Evolutionary conservation across 2,113 vertebrate genomes (phyloP).

Genomic region (Oenanthe oenanthe): DNA sequence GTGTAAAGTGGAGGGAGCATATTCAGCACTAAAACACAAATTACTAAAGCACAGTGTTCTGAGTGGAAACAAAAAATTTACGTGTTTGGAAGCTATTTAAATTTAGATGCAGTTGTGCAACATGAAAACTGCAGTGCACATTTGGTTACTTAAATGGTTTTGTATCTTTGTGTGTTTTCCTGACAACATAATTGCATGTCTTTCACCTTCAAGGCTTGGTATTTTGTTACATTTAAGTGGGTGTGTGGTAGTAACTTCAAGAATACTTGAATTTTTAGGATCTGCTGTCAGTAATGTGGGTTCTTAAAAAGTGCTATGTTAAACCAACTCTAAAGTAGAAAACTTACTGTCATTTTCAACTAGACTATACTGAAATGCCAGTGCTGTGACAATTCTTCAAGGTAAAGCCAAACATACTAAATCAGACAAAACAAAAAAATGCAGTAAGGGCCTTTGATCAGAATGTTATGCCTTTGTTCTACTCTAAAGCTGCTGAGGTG

Average conservation of each 20-base stretch:
- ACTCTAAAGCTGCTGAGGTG: not conserved
- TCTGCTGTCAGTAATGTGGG: rapidly evolving
- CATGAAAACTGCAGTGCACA: conserved; percentile 75
- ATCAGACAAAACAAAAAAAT: not conserved
- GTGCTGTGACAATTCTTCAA: rapidly evolving
- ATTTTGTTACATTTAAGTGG: not conserved
- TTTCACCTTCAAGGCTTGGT: not conserved
- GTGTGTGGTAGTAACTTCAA: not conserved
- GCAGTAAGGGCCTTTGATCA: not conserved
- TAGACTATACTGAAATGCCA: not conserved
- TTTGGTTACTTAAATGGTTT: conserved; percentile 38
- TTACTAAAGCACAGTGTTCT: conserved; percentile 11
- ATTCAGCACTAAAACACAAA: not conserved
- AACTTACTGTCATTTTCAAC: rapidly evolving
- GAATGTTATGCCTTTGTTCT: not conserved
- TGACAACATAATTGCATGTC: conserved; percentile 55
- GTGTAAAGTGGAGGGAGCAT: not conserved
- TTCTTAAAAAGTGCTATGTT: rapidly evolving
- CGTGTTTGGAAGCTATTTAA: not conserved
- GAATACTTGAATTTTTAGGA: not conserved
- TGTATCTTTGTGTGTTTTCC: conserved; percentile 48
- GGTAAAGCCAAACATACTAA: not conserved
- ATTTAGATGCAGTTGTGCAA: conserved; percentile 76
- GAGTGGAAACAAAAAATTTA: not conserved
- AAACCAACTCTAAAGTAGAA: not conserved